Conservation (phyloP, 2,888 invertebrate species). For the Cantharis rufa region DNA sequence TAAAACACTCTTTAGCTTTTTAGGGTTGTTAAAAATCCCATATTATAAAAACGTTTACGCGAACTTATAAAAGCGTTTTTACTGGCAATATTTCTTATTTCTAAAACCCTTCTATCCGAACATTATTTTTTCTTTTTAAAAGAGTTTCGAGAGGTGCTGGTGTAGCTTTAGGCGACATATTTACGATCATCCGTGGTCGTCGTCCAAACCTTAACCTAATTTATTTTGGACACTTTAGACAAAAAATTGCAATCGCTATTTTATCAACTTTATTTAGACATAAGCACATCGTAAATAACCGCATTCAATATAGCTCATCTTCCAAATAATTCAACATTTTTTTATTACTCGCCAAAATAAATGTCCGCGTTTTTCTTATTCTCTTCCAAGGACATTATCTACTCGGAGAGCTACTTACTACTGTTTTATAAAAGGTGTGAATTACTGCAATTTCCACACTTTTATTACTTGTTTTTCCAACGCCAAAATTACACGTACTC, state of each 20-base stretch:
- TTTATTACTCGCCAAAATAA: background rate
- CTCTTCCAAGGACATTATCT: background rate
- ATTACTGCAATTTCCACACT: background rate
- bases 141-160: slow-evolving; percentile 41
- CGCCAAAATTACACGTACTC: background rate
- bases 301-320: background rate
- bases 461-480: background rate
- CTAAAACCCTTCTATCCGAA: slow-evolving; percentile 42
- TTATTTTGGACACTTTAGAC: slow-evolving; percentile 49
- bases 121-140: slow-evolving; percentile 38
- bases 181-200: slow-evolving; percentile 49
- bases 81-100: slow-evolving; percentile 41
- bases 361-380: background rate
- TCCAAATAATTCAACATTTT: background rate
- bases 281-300: slow-evolving; percentile 1
- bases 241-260: slow-evolving; percentile 39
- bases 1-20: slow-evolving; percentile 30
- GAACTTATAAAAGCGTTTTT: slow-evolving; percentile 32
- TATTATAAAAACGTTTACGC: slow-evolving; percentile 37
- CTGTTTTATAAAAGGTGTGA: background rate
- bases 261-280: slow-evolving; percentile 44
- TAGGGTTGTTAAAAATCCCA: slow-evolving; percentile 24
- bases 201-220: slow-evolving; percentile 51
- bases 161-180: slow-evolving; percentile 49
- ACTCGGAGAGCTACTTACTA: background rate